Evolutionary conservation across 2,888 invertebrate genomes (phyloP).

Genomic region (Lepidocyrtoides sp.): DNA sequence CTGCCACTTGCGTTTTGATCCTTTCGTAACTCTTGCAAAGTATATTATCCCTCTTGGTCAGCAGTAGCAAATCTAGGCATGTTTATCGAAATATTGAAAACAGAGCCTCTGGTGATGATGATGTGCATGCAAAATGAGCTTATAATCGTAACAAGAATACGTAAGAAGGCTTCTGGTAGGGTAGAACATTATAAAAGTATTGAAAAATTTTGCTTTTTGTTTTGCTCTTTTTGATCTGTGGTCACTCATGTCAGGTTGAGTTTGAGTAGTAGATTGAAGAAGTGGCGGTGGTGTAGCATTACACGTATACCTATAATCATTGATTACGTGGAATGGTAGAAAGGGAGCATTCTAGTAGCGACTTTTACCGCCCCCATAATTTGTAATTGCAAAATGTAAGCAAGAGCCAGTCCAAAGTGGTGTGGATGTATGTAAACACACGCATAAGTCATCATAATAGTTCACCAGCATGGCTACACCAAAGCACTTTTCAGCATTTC

Average conservation of each 20-base stretch:
- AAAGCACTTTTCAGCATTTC: background rate
- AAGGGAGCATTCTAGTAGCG: conserved; percentile 69
- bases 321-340: conserved; percentile 51
- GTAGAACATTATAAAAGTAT: background rate
- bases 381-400: conserved; percentile 72
- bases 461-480: conserved; percentile 29
- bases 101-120: conserved; percentile 56
- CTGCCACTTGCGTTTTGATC: conserved; percentile 5
- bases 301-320: conserved; percentile 67
- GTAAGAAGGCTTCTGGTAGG: background rate
- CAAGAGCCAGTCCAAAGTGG: conserved; percentile 51
- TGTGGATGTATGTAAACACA: conserved; percentile 29
- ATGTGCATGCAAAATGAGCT: conserved; percentile 63
- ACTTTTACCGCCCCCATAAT: conserved; percentile 76
- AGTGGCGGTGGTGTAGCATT: too few species aligned
- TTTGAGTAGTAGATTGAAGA: conserved; percentile 59
- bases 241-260: conserved; percentile 62
- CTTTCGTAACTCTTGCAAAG: background rate
- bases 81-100: background rate
- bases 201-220: background rate
- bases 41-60: conserved; percentile 47
- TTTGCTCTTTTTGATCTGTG: background rate
- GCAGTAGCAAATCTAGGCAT: conserved; percentile 41
- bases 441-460: conserved; percentile 32
- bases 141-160: conserved; percentile 30